Evolutionary conservation across 2,888 invertebrate genomes (phyloP).

Genomic region (Serripes groenlandicus): DNA sequence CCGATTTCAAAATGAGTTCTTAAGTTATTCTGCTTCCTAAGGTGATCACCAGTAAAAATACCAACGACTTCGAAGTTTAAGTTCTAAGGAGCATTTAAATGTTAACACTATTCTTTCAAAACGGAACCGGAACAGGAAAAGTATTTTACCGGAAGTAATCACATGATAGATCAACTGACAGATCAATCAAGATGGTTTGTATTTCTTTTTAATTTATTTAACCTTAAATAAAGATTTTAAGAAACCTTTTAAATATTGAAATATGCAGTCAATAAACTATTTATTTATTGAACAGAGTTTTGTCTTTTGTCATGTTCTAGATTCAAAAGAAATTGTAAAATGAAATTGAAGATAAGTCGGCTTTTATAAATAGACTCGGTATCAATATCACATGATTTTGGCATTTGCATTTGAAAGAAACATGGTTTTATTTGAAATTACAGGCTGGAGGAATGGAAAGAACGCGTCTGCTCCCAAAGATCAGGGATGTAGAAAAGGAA

Average conservation of each 20-base stretch:
- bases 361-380: background rate
- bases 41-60: no score
- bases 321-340: background rate
- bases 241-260: background rate
- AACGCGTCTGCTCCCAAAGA: conserved; percentile 77
- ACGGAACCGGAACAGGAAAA: conserved; percentile 63
- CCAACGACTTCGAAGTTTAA: no score
- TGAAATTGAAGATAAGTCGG: background rate
- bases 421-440: conserved; percentile 21
- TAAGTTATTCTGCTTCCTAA: no score
- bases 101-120: background rate
- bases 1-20: no score
- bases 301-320: background rate
- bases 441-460: conserved; percentile 78
- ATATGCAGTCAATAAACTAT: background rate
- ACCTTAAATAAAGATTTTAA: background rate
- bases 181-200: conserved; percentile 62
- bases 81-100: no score
- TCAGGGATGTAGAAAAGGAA: conserved; percentile 93
- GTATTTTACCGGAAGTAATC: conserved; percentile 45
- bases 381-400: background rate
- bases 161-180: conserved; percentile 68
- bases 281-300: background rate
- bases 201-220: conserved; percentile 14
- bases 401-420: background rate